These are phyloP conservation scores for Malthinus flaveolus DNA, from an alignment of 2,888 invertebrate species.

Conservation along the genomic window DNA sequence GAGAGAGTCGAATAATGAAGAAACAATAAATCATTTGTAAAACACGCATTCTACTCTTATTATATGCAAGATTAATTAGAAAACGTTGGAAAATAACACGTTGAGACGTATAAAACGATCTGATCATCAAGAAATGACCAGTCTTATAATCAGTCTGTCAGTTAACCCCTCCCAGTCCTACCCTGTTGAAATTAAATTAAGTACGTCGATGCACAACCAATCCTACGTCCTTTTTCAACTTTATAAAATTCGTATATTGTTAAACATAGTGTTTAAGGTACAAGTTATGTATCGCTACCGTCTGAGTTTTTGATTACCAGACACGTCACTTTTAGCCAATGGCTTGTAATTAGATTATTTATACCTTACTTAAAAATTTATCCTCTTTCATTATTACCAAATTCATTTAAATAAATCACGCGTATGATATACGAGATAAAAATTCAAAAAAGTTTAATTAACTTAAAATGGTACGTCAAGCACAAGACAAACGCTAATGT, in stretches of 20 bases:
- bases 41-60: slow-evolving; percentile 10
- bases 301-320: slow-evolving; percentile 46
- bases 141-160: slow-evolving; percentile 56
- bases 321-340: slow-evolving; percentile 47
- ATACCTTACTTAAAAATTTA: slow-evolving; percentile 40
- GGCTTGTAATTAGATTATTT: slow-evolving; percentile 52
- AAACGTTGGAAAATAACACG: slow-evolving; percentile 42
- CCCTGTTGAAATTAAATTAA: slow-evolving; percentile 57
- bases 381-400: slow-evolving; percentile 19
- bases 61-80: slow-evolving; percentile 40
- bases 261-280: slow-evolving; percentile 29
- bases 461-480: too few relatives aligned
- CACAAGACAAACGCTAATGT: neutral
- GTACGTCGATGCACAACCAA: slow-evolving; percentile 45
- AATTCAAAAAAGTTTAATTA: slow-evolving; percentile 1
- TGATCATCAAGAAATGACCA: slow-evolving; percentile 39
- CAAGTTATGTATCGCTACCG: slow-evolving; percentile 48
- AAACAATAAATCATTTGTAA: slow-evolving; percentile 2
- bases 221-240: neutral
- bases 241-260: neutral
- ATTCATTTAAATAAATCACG: slow-evolving; percentile 7
- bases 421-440: neutral
- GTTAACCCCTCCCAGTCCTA: slow-evolving; percentile 54
- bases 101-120: slow-evolving; percentile 41
- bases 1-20: neutral